Conservation (phyloP, 2,888 invertebrate species). For the Aricia artaxerxes region DNA sequence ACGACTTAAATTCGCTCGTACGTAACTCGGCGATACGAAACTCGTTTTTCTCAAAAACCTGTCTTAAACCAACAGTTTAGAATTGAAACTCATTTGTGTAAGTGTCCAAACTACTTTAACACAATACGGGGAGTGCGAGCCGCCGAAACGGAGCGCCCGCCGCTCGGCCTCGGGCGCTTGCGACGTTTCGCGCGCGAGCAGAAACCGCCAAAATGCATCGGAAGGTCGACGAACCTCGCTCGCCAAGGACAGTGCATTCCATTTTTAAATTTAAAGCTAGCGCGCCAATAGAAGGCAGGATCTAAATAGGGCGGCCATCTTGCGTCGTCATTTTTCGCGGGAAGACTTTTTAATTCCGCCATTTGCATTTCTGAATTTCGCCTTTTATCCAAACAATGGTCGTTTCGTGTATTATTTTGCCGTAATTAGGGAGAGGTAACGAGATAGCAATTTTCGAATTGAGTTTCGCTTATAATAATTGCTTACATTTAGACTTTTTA, state of each 20-base stretch:
- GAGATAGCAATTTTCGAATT: conserved; percentile 37
- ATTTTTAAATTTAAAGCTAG: conserved; percentile 78
- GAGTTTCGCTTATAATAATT: conserved; percentile 31
- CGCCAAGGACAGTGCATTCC: conserved; percentile 80
- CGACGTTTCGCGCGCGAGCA: conserved; percentile 54
- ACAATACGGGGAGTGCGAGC: conserved; percentile 41
- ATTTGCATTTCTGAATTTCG: conserved; percentile 61
- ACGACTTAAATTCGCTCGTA: conserved; percentile 40
- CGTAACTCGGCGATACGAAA: conserved; percentile 37
- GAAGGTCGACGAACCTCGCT: conserved; percentile 74
- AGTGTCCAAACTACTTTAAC: conserved; percentile 42
- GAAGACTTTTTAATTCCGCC: conserved; percentile 60
- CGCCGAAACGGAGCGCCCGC: conserved; percentile 48
- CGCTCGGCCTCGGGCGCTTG: conserved; percentile 48
- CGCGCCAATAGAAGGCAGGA: conserved; percentile 76
- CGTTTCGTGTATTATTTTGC: conserved; percentile 67
- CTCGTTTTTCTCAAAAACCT: conserved; percentile 38
- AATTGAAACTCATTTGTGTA: conserved; percentile 45
- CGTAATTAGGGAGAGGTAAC: conserved; percentile 71
- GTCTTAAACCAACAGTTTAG: conserved; percentile 42
- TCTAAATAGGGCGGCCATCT: conserved; percentile 79
- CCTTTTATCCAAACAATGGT: conserved; percentile 67
- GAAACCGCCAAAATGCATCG: conserved; percentile 79
- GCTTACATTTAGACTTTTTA: conserved; percentile 27
- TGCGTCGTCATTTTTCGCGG: conserved; percentile 70